These are phyloP conservation scores for Chloropsis hardwickii DNA, from an alignment of 2,113 vertebrate genomes.

Conservation along the genomic window DNA sequence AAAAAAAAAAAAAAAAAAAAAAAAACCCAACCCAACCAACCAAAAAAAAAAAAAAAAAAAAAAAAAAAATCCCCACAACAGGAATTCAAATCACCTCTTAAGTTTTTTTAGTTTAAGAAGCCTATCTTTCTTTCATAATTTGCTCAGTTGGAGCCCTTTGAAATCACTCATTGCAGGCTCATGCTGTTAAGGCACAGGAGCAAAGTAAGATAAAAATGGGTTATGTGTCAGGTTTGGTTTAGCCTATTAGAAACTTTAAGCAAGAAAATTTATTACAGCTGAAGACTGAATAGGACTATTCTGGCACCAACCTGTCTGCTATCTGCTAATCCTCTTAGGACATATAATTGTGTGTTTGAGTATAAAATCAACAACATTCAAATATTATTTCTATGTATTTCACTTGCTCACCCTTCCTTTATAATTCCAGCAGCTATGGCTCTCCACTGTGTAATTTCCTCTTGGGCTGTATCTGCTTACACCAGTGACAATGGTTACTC, in stretches of 20 bases:
- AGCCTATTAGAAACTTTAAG: not conserved
- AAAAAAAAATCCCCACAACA: not conserved
- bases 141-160: not conserved
- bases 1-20: too few species aligned
- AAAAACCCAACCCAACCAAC: not conserved
- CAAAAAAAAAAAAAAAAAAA: too few species aligned
- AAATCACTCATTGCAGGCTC: not conserved
- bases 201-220: not conserved
- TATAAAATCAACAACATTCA: conserved; percentile 49
- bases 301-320: conserved; percentile 57
- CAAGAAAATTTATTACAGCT: conserved; percentile 13
- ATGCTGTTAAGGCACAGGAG: not conserved
- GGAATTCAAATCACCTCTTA: not conserved
- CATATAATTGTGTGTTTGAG: conserved; percentile 54
- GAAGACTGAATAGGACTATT: conserved; percentile 19
- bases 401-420: conserved; percentile 64
- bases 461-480: conserved; percentile 69
- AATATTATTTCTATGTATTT: conserved; percentile 65
- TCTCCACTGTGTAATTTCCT: conserved; percentile 77
- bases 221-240: not conserved
- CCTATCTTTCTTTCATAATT: not conserved
- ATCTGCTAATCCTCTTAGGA: not conserved
- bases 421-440: conserved; percentile 71
- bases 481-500: conserved; percentile 69
- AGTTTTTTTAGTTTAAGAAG: not conserved